Evolutionary conservation across 2,113 vertebrate genomes (phyloP), one percentile per base, ranked within the genome.

Genomic region (Aptenodytes forsteri): DNA sequence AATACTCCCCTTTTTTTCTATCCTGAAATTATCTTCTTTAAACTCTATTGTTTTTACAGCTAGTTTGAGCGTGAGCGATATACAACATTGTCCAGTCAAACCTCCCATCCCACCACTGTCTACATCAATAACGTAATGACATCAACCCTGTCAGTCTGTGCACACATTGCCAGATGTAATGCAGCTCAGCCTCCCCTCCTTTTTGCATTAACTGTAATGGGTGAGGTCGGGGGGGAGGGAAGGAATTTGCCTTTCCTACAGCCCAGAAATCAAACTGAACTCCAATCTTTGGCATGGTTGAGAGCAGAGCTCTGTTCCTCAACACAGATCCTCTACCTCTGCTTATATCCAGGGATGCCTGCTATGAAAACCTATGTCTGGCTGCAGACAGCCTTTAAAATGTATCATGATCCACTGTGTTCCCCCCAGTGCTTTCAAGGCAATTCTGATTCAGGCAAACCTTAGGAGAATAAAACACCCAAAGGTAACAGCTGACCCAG

Each of bases 401-500:
- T 55, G 38, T 62, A 49, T 58, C 55, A 10, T 3, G 34, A 86
- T 20, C 71, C 66, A 22, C 78, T 10, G 47, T 52, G 83, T 1
- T 70, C 30, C 59, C 77, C 78, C 42, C 42, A 42, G 3, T 42
- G 58, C 62, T 92, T 91, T 44, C 30, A 27, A 58, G 85, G 62
- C 82, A 58, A 46, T 7, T 70, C 36, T 80, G 85, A 95, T 81
- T 88, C 71, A 90, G 79, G 32, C 44, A 69, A 69, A 46, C 50
- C 78, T 66, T 21, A 5, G 18, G 92, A 92, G 90, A 83, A 93
- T 50, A 62, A 76, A 93, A 32, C 71, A 49, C 38, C 42, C 40
- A 7, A 62, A 85, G 65, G 81, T 77, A 80, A 85, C 44, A 92
- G 92, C 92, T 90, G 95, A 85, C 40, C 85, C 93, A 88, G 90